A percentile compares a stretch with the other conserved stretches of the same genome.
Conservation (phyloP, 2,888 invertebrate genomes). For the Sericinus montela region DNA sequence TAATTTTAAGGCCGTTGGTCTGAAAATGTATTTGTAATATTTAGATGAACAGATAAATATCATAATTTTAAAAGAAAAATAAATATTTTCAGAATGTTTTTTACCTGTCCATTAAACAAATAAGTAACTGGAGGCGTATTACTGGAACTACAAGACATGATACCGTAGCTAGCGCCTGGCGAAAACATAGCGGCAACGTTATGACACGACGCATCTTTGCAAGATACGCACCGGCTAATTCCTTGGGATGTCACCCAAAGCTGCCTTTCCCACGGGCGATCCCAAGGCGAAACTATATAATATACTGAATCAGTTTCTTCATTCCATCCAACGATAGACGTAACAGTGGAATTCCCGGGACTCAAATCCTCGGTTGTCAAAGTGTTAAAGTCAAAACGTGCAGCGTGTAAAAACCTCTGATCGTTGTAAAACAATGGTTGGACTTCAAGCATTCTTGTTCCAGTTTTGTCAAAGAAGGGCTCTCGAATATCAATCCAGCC, state of each 20-base stretch:
- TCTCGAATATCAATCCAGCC: conserved; percentile 85
- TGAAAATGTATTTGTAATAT: conserved; percentile 26
- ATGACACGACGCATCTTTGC: conserved; percentile 83
- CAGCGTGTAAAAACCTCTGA: conserved; percentile 67
- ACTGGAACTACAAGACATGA: conserved; percentile 54
- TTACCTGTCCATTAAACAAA: conserved; percentile 70
- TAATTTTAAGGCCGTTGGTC: conserved; percentile 51
- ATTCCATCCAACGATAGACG: conserved; percentile 81
- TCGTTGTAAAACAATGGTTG: conserved; percentile 50
- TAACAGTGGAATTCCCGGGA: conserved; percentile 80
- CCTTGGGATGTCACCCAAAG: conserved; percentile 78
- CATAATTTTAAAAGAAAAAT: not conserved
- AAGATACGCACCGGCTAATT: conserved; percentile 81
- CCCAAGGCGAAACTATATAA: conserved; percentile 82
- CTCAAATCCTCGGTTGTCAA: conserved; percentile 65
- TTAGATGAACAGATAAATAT: not conserved
- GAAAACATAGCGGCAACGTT: conserved; percentile 80
- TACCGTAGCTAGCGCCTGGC: conserved; percentile 48
- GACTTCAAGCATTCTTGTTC: conserved; percentile 65
- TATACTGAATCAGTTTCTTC: conserved; percentile 79
- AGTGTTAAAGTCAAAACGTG: conserved; percentile 49
- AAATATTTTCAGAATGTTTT: conserved; percentile 6
- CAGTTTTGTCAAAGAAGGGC: conserved; percentile 73
- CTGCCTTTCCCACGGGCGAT: conserved; percentile 84
- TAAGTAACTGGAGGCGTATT: conserved; percentile 56